Evolutionary conservation across 2,797 vertebrate genomes (phyloP), one percentile per base, ranked within the genome.

Genomic region (Melanotaenia boesemani): DNA sequence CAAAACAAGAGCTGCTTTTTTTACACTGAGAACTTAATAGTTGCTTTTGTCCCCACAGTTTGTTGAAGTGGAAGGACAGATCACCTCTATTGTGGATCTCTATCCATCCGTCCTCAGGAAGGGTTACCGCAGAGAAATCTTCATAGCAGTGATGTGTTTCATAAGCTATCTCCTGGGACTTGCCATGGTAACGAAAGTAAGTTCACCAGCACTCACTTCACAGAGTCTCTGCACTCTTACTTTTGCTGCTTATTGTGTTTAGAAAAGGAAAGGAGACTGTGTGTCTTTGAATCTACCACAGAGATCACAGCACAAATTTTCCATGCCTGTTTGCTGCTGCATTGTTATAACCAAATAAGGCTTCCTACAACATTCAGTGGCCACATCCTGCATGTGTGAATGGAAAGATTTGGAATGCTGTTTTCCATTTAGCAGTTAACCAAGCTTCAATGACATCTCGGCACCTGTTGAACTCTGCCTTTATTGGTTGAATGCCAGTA

Each of bases 51-150:
- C 61, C 72, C 67, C 65, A 26, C 88, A 99, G 98, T 99, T 99
- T 96, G 98, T 99, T 90, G 98, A 99, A 96, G 98, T 99, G 94
- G 98, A 99, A 96, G 98, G 98, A 94, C 98, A 99, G 96, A 98
- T 99, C 96, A 99, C 98, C 52, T 99, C 98, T 70, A 96, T 99
- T 91, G 98, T 99, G 92, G 98, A 99, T 94, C 96, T 99, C 93
- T 97, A 98, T 94, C 98, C 98, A 63, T 93, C 96, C 92, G 93
- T 99, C 95, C 97, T 99, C 95, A 97, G 97, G 96, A 99, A 97
- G 95, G 97, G 97, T 93, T 98, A 98, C 94, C 96, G 96, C 83
- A 95, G 98, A 89, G 97, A 99, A 95, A 97, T 98, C 95, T 99
- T 99, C 93, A 99, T 99, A 74, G 97, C 97, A 89, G 90, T 96